Conservation (phyloP, 92 coral and sea anemone species). For the Parazoanthus atlanticus region DNA sequence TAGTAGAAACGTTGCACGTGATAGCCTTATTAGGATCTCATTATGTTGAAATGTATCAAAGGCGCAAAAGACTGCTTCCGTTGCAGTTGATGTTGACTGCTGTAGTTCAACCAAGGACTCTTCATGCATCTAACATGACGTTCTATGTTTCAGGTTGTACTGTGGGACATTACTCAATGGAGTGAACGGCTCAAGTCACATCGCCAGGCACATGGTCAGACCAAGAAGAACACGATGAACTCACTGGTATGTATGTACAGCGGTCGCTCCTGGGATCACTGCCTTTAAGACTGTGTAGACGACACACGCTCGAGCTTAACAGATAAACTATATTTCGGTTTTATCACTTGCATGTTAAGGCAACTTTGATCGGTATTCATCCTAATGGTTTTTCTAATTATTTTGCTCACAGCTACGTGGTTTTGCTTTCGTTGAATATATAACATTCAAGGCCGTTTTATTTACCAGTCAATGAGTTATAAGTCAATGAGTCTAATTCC, state of each 20-base stretch:
- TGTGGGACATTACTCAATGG: slow-evolving; percentile 97
- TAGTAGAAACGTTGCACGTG: no score
- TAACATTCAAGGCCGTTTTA: no score
- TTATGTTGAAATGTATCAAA: no score
- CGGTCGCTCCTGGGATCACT: background rate
- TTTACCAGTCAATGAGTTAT: no score
- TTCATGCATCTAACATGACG: background rate
- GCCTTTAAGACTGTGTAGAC: background rate
- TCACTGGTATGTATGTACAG: slow-evolving; percentile 72
- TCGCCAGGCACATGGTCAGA: slow-evolving; percentile 94
- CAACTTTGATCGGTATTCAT: background rate
- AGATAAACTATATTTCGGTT: background rate
- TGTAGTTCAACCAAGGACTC: background rate
- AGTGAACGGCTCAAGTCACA: slow-evolving; percentile 89
- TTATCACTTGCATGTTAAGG: no score
- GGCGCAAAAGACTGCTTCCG: no score
- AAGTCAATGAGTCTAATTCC: background rate
- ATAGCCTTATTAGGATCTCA: no score
- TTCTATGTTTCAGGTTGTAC: slow-evolving; percentile 63
- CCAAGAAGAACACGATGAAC: slow-evolving; percentile 93
- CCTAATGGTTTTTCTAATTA: background rate
- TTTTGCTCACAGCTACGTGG: no score
- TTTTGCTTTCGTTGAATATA: no score
- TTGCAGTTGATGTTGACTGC: no score
- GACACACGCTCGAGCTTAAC: no score